Evolutionary conservation across 1,140 invertebrate species (phyloP), one percentile per base, ranked within the genome.

Genomic region (Hyphantria cunea): DNA sequence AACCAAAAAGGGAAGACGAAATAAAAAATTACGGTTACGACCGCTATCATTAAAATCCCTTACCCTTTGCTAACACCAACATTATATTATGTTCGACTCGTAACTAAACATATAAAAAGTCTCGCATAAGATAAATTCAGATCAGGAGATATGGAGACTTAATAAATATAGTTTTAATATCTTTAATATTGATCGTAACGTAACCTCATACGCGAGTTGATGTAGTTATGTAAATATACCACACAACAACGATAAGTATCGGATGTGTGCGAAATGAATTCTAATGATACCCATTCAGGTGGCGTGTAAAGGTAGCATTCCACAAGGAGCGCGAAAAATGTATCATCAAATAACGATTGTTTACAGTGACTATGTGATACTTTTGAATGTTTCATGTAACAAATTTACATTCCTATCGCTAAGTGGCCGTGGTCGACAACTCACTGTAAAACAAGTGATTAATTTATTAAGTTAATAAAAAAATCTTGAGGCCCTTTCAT

Each of bases 341-440:
- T 63, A 25, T 51, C 34, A 32, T 49, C 53, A 56, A 42, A 56
- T 56, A 56, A 56, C 34, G 5, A 25, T 39, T n/a, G 37, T 10
- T 39, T 2, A 10, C 37, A 56, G 47, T 54, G 42, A 37, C 47
- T 31, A 45, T 17, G 39, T 55, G 50, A 39, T 51, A 58, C 55
- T 45, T 58, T 58, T 39, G 58, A 15, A 41, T 47, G 61, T 60
- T 25, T 60, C 56, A 9, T 37, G 66, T 68, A 55, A 68, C 61
- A 52, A 63, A 68, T 68, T 68, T 59, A 59, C 54, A 68, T 68
- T 68, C 33, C 47, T 52, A 42, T 65, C 13, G 48, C 53, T 53
- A 62, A 41, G 17, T 25, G 17, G 17, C 17, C 17, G 17, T 25
- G 17, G n/a, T n/a, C n/a, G n/a, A n/a, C n/a, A n/a, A n/a, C n/a